Conservation (phyloP, 2,113 vertebrate genomes). For the Hyperopisus bebe region DNA sequence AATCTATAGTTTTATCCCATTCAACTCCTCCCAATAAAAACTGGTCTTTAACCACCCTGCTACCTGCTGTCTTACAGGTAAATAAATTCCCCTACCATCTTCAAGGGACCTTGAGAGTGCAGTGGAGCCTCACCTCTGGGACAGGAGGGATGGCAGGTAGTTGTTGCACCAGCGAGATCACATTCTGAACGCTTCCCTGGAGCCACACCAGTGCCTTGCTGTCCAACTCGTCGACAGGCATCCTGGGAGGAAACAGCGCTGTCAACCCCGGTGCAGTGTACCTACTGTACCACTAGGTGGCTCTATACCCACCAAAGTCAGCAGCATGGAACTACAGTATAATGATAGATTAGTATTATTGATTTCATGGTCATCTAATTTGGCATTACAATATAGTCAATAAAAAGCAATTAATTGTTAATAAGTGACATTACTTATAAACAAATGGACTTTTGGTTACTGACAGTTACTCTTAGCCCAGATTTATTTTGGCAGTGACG, state of each 20-base stretch:
- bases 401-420: background rate
- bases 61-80: background rate
- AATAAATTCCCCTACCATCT: background rate
- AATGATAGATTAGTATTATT: background rate
- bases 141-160: constrained; percentile 41
- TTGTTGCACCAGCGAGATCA: constrained; percentile 57
- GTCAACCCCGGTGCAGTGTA: background rate
- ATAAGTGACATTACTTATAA: background rate
- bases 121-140: constrained; percentile 44
- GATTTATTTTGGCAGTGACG: background rate
- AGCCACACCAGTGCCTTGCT: constrained; percentile 58
- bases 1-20: background rate
- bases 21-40: background rate
- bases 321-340: background rate
- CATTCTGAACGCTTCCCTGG: constrained; percentile 59
- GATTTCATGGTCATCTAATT: background rate
- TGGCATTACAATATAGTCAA: background rate
- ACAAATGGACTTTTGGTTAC: background rate
- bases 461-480: background rate
- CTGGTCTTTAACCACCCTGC: background rate
- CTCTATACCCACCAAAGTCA: background rate
- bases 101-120: background rate
- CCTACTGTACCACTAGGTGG: background rate
- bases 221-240: constrained; percentile 61
- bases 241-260: constrained; percentile 38